A percentile compares a stretch with the other conserved stretches of the same genome.
Conservation (phyloP, 2,888 invertebrate species). For the Tridacna crocea region DNA sequence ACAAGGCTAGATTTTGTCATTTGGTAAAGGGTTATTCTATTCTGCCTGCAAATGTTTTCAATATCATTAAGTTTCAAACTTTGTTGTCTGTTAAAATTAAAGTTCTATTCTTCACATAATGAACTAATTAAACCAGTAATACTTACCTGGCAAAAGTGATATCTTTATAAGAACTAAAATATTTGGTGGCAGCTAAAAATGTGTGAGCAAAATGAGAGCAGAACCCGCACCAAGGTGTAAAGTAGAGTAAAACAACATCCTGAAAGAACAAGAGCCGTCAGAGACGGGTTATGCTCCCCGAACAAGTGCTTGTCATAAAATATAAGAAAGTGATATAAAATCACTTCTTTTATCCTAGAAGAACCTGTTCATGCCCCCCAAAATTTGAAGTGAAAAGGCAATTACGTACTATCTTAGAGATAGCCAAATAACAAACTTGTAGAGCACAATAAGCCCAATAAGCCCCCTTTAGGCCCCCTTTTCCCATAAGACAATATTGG, state of each 20-base stretch:
- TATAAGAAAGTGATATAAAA: too few species aligned
- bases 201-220: slow-evolving; percentile 89
- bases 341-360: too few species aligned
- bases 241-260: slow-evolving; percentile 92
- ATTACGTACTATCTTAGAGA: too few species aligned
- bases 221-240: slow-evolving; percentile 91
- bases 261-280: too few species aligned
- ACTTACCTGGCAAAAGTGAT: slow-evolving; percentile 77
- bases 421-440: too few species aligned
- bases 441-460: too few species aligned
- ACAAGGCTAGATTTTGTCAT: not conserved
- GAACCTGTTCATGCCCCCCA: too few species aligned
- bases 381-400: too few species aligned
- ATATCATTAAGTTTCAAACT: not conserved
- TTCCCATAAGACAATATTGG: too few species aligned
- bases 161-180: slow-evolving; percentile 86
- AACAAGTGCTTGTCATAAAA: too few species aligned
- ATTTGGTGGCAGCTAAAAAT: slow-evolving; percentile 88
- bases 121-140: not conserved
- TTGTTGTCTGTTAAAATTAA: not conserved
- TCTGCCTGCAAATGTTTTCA: not conserved
- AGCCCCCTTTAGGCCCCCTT: too few species aligned
- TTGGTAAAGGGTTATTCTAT: not conserved
- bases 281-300: too few species aligned
- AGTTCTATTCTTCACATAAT: not conserved